Percentiles rank a stretch among this genome's conserved stretches.
Conservation (phyloP, 2,797 vertebrate genomes). For the Chelon labrosus region DNA sequence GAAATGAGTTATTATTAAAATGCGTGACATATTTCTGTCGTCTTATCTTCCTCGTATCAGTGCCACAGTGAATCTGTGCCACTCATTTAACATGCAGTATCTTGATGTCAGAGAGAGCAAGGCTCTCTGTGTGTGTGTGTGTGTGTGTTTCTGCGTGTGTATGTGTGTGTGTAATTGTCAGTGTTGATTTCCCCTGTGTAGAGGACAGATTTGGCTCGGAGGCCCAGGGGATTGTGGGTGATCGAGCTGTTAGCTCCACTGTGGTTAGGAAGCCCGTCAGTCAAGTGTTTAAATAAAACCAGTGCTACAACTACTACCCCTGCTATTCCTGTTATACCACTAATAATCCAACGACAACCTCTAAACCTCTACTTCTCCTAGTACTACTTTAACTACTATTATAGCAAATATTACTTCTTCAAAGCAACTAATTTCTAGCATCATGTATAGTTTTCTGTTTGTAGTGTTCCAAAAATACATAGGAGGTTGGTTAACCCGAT, state of each 20-base stretch:
- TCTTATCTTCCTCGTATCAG: slow-evolving; percentile 12
- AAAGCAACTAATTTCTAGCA: neutral
- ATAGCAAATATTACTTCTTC: neutral
- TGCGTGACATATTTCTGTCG: slow-evolving; percentile 1
- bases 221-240: slow-evolving; percentile 62
- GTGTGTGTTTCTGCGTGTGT: slow-evolving; percentile 2
- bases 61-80: slow-evolving; percentile 28
- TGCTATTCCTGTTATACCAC: slow-evolving; percentile 11
- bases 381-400: neutral
- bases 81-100: slow-evolving; percentile 46
- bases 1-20: slow-evolving; percentile 30
- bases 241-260: slow-evolving; percentile 54
- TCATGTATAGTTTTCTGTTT: neutral
- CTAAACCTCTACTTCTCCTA: neutral
- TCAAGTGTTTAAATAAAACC: slow-evolving; percentile 54
- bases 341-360: neutral
- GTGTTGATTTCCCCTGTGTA: slow-evolving; percentile 63
- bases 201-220: slow-evolving; percentile 61
- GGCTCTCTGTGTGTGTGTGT: slow-evolving; percentile 19
- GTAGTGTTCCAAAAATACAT: neutral
- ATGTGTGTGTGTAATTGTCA: slow-evolving; percentile 35
- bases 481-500: neutral
- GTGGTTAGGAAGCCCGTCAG: slow-evolving; percentile 38
- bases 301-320: slow-evolving; percentile 14
- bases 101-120: slow-evolving; percentile 34